A percentile compares a stretch with the other conserved stretches of the same genome.
Conservation (phyloP, 1,140 invertebrate genomes). For the Pteromalus puparum region DNA sequence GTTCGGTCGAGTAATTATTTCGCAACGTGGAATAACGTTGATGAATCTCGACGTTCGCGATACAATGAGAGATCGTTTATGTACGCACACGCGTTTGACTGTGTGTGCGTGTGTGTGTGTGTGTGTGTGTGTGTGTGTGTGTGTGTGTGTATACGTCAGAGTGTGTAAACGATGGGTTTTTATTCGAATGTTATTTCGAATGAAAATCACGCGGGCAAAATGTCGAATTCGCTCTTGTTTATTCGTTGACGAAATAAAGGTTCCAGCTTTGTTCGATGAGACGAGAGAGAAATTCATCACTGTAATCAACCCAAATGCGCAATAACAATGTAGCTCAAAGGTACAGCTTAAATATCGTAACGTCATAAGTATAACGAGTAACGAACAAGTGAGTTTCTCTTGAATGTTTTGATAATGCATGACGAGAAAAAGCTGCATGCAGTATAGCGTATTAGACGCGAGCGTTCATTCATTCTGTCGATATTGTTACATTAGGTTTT, state of each 20-base stretch:
- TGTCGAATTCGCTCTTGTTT: not conserved
- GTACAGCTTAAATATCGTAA: not conserved
- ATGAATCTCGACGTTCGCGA: not conserved
- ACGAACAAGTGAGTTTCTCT: slow-evolving; percentile 1
- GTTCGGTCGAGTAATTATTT: not conserved
- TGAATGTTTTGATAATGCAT: slow-evolving; percentile 36
- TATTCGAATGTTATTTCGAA: not conserved
- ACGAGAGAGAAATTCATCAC: not conserved
- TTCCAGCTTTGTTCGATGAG: not conserved
- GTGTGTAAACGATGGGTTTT: not conserved
- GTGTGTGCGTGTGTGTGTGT: no score
- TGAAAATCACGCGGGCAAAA: not conserved
- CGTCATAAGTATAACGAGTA: not conserved
- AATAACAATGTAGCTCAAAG: not conserved
- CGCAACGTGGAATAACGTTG: no score
- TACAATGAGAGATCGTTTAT: not conserved
- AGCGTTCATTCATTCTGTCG: not conserved
- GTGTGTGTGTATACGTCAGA: no score
- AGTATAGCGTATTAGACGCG: not conserved
- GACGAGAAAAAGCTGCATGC: slow-evolving; percentile 1
- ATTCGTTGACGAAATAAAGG: not conserved
- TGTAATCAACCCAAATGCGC: not conserved
- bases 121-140: no score
- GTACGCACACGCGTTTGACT: no score
- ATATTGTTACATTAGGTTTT: slow-evolving; percentile 15